Base-by-base conservation (phyloP, 2,797 vertebrate genomes). In the Microctenopoma stevenorrisi region DNA sequence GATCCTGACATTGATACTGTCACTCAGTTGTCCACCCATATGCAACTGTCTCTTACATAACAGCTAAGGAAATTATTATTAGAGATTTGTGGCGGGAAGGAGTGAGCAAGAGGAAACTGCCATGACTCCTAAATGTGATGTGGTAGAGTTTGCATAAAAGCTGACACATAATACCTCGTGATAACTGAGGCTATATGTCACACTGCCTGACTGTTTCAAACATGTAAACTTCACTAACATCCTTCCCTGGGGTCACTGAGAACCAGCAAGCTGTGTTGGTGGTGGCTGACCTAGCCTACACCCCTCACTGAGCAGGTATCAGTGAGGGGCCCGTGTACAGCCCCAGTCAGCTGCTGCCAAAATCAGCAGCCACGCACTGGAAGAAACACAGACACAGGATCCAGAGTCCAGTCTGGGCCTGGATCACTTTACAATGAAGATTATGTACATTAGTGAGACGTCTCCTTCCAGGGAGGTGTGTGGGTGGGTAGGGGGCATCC, bases 381-480 rank as follows among this genome's bases (percentile, higher is more conserved):
- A 68, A 71, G 67, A 74, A 89, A 85, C 43, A 25, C 28, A 1
- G 50, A 86, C 83, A 89, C 79, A 63, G 64, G 64, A 76, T 78
- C 81, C 81, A 89, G 84, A 90, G 75, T 69, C 62, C 76, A 72
- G 37, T 33, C 72, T 60, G 73, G 42, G 16, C 50, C 81, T 46
- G 77, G 87, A 90, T 91, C 82, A 76, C 69, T 86, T 92, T 89
- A 86, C 91, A 68, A 57, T 49, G n/a, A 75, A 79, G 87, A 92
- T 87, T 81, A 89, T 89, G 78, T 81, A 79, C 85, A 88, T 88
- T 16, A 87, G 72, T 48, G 4, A 75, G 18, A 40, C 74, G 30
- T 85, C 72, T 87, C 66, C 59, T 64, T 80, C 73, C 55, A 74
- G 62, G 48, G 13, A 5, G 14, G 14, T 38, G 37, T 38, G 30